These are phyloP conservation scores for Triplophysa tibetana DNA, from an alignment of 2,113 vertebrate species.

Conservation along the genomic window DNA sequence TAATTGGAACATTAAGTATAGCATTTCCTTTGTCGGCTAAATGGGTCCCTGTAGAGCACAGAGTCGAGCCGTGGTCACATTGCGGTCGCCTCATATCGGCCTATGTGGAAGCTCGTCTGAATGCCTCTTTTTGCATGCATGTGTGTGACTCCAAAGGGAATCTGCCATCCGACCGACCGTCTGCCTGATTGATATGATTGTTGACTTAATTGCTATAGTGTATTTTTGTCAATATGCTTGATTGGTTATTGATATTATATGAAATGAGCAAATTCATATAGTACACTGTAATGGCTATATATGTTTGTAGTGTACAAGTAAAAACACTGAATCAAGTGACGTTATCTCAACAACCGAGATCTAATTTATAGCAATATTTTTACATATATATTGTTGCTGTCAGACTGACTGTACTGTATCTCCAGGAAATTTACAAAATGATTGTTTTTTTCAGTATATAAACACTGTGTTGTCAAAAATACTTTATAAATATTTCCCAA, in stretches of 20 bases:
- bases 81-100: not conserved
- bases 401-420: too few relatives aligned
- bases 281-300: too few relatives aligned
- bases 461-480: too few relatives aligned
- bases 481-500: too few relatives aligned
- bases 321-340: too few relatives aligned
- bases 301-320: too few relatives aligned
- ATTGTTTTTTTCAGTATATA: too few relatives aligned
- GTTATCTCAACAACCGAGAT: too few relatives aligned
- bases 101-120: not conserved
- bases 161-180: not conserved
- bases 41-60: slow-evolving; percentile 9
- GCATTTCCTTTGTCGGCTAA: slow-evolving; percentile 16
- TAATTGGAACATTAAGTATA: slow-evolving; percentile 39
- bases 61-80: slow-evolving; percentile 11
- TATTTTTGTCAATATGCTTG: not conserved
- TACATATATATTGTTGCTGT: too few relatives aligned
- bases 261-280: too few relatives aligned
- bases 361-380: too few relatives aligned
- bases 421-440: too few relatives aligned
- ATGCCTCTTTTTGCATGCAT: not conserved
- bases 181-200: not conserved
- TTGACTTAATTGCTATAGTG: slow-evolving; percentile 1
- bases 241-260: not conserved
- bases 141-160: not conserved